These are phyloP conservation scores for Colius striatus DNA, from an alignment of 2,113 vertebrate genomes.

Conservation along the genomic window DNA sequence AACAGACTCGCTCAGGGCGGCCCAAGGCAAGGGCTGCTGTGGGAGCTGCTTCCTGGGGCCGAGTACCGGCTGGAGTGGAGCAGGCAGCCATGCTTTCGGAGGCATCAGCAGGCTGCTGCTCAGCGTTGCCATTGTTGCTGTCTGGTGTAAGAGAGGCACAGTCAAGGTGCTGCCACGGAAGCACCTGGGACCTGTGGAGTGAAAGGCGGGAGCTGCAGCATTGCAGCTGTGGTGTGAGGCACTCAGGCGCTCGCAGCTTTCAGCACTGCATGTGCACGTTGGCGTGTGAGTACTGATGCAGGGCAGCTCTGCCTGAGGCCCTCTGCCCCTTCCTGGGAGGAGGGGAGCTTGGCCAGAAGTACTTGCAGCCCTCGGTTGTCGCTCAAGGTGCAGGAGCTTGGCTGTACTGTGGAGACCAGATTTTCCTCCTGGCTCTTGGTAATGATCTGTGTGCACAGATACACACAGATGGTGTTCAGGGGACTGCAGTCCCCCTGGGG, in stretches of 20 bases:
- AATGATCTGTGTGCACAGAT: too few relatives aligned
- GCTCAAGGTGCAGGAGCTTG: accelerated
- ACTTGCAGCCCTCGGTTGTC: neutral
- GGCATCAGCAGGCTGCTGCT: neutral
- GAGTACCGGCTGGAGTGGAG: neutral
- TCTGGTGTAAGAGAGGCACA: neutral
- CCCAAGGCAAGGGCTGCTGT: too few relatives aligned
- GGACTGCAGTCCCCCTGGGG: neutral
- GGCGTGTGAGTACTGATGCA: accelerated
- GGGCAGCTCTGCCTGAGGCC: neutral
- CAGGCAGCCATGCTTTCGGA: accelerated
- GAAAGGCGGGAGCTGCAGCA: too few relatives aligned
- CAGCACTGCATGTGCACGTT: accelerated
- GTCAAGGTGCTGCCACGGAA: neutral
- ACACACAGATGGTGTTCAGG: neutral
- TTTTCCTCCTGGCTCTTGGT: neutral
- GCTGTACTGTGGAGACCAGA: accelerated
- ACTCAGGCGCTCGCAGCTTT: too few relatives aligned
- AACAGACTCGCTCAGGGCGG: accelerated
- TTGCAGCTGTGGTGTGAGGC: too few relatives aligned
- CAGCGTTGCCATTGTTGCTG: neutral
- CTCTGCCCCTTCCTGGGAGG: neutral
- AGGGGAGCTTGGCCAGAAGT: neutral
- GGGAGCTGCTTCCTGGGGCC: too few relatives aligned
- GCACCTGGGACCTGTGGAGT: neutral